Base-by-base conservation (phyloP, 2,888 invertebrate genomes). In the Elysia crispata region DNA sequence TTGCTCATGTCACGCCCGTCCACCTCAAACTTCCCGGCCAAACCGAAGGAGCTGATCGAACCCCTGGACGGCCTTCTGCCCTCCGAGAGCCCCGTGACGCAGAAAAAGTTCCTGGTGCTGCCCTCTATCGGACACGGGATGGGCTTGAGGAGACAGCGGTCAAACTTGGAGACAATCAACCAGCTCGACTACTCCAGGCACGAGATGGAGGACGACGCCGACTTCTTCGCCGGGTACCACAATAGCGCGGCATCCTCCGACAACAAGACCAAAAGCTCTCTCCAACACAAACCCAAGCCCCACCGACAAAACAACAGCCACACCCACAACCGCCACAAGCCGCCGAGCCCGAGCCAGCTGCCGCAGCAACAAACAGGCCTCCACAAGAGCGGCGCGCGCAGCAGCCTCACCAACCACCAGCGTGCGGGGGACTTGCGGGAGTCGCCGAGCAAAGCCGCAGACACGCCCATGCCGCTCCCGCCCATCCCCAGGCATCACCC, bases 151-250 rank as follows among this genome's bases (percentile, higher is more conserved):
- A 74, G 79, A 6, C 79, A 79, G 67, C 64, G 73, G n/a, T 73
- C 79, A 28, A 67, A 64, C 67, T 13, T 75, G 25, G 79, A 79
- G 54, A 79, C 79, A 1, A 66, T 66, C 74, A 88, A 88, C 77
- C 88, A 88, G 77, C 75, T 88, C 77, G 88, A 88, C 62, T 88
- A 85, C 81, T 81, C 83, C 25, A 79, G 88, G 60, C 86, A 87
- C 73, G 83, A 76, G 79, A 85, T 86, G 54, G 88, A 88, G 62
- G 77, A 83, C 25, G 86, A 87, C 28, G 87, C 86, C 0, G 86
- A 88, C 23, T 88, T 88, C 76, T 88, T 88, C 67, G 84, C 88
- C 15, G 87, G 87, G 62, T 83, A 80, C 76, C 85, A 76, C 31
- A 49, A 28, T 3, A 30, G 20, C 77, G 41, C 41, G 41, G 41